A percentile compares a stretch with the other conserved stretches of the same genome.
These are phyloP conservation scores for Matsumurasca onukii DNA, from an alignment of 1,140 invertebrate species.

Conservation along the genomic window DNA sequence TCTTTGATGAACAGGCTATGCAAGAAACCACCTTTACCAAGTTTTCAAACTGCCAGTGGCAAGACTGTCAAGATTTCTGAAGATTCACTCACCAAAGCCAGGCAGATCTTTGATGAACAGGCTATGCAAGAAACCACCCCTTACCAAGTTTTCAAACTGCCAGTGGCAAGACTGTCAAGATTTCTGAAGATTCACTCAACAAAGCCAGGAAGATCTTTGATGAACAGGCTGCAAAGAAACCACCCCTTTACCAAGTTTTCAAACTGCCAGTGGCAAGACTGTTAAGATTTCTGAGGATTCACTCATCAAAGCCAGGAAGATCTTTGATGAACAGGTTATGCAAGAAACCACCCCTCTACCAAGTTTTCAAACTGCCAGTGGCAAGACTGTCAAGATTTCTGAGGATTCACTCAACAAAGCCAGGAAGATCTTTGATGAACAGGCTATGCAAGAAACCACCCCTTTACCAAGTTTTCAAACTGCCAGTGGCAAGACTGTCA, in stretches of 20 bases:
- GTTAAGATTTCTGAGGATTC: constrained; percentile 46
- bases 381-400: constrained; percentile 47
- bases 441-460: too few species aligned
- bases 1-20: constrained; percentile 10
- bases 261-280: constrained; percentile 48
- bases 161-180: constrained; percentile 35
- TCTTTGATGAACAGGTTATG: constrained; percentile 36
- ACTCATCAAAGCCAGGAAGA: constrained; percentile 44
- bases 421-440: too few species aligned
- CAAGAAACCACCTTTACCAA: constrained; percentile 9
- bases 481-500: too few species aligned
- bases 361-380: constrained; percentile 47
- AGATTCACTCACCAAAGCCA: constrained; percentile 29
- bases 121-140: background rate
- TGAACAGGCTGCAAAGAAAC: constrained; percentile 36
- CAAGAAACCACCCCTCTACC: constrained; percentile 33
- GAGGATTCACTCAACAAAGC: constrained; percentile 44
- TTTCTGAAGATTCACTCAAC: constrained; percentile 36
- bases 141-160: constrained; percentile 30
- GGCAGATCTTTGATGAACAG: constrained; percentile 33
- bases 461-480: too few species aligned
- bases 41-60: constrained; percentile 45
- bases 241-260: constrained; percentile 42
- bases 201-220: constrained; percentile 16
- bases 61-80: constrained; percentile 27